Base-by-base conservation (phyloP, 1,140 invertebrate species). In the Branchinecta lindahli region DNA sequence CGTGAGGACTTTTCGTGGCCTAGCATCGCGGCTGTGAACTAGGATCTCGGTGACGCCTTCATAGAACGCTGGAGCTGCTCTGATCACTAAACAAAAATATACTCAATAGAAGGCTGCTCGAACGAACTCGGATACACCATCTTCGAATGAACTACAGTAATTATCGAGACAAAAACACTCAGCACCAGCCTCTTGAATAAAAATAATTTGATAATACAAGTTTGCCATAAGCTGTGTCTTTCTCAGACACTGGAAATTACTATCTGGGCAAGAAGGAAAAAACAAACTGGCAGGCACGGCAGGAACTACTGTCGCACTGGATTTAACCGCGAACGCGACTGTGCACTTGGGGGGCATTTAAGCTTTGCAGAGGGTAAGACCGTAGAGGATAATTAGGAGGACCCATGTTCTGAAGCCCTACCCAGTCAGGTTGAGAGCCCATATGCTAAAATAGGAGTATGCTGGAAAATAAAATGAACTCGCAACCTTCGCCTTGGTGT, bases 21-120 rank as follows among this genome's bases (percentile, higher is more conserved):
- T 77, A 15, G 80, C 78, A 70, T 82, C 80, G 68, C 79, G 77
- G 47, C 80, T 83, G 73, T 88, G 85, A 18, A 85, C 78, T n/a
- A 86, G 84, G 61, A 89, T 82, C 44, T 85, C 85, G 20, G 93
- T 96, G 70, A 87, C 89, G 72, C 90, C 91, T 74, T 79, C 81
- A 73, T 82, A 78, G 79, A 91, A 92, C 76, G 84, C 82, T 75
- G 87, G 86, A 66, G 81, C 80, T 44, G 88, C 89, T 74, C 88
- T 88, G 15, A 91, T 82, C 61, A 92, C 89, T 77, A 70, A 76
- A 66, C 61, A 52, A 67, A 73, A 52, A 46, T 10, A 61, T 7
- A 65, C 61, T 10, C 15, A n/a, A 69, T 68, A 44, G 44, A 69
- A 72, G 46, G 33, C 8, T 68, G 44, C n/a, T 67, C 7, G 69